A percentile compares a stretch with the other conserved stretches of the same genome.
Conservation (phyloP, 2,888 invertebrate species). For the Hirtodrosophila cameraria region DNA sequence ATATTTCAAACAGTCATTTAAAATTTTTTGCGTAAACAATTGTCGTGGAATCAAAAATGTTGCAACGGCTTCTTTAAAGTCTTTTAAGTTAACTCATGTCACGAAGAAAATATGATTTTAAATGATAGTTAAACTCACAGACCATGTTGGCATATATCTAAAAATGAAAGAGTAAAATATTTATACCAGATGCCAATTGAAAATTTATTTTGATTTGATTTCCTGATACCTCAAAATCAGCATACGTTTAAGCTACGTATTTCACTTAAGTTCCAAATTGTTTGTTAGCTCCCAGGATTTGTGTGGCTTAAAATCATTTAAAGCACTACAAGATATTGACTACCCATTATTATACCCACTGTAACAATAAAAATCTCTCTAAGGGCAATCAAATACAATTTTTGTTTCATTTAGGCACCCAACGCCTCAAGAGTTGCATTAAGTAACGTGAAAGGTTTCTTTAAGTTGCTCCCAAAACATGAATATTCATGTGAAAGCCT, state of each 20-base stretch:
- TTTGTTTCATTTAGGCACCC: constrained; percentile 56
- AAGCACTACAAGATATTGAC: not conserved
- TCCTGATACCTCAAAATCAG: no score
- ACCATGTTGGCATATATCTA: no score
- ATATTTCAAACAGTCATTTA: not conserved
- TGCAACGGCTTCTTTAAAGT: no score
- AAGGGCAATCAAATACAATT: constrained; percentile 62
- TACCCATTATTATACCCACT: constrained; percentile 20
- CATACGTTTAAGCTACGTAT: no score
- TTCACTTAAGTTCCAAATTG: no score
- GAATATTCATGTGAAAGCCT: constrained; percentile 61
- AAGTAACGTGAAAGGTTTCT: constrained; percentile 14
- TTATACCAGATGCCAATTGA: no score
- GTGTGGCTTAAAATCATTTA: not conserved
- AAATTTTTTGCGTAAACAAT: constrained; percentile 1
- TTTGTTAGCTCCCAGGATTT: not conserved
- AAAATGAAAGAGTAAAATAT: no score
- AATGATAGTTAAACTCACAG: no score
- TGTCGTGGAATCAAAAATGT: not conserved
- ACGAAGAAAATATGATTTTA: no score
- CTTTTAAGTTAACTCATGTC: no score
- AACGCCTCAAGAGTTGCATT: constrained; percentile 23
- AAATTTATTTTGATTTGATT: no score
- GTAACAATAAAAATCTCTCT: constrained; percentile 40
- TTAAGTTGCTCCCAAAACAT: constrained; percentile 43